Evolutionary conservation across 2,888 invertebrate species (phyloP).

Genomic region (Drosophila setosimentum): DNA sequence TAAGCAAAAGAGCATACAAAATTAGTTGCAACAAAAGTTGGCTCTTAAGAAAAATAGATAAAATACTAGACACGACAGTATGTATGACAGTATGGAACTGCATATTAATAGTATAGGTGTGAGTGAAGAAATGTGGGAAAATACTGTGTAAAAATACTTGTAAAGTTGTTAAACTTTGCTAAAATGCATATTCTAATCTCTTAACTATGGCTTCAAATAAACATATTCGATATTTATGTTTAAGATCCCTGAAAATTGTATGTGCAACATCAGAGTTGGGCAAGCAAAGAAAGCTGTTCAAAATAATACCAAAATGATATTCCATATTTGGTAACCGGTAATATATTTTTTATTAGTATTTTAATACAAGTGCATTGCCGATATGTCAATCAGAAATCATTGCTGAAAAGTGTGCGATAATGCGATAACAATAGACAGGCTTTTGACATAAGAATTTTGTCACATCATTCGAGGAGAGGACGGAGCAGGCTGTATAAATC

Average conservation of each 20-base stretch:
- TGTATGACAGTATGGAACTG: neutral
- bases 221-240: neutral
- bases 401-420: neutral
- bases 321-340: neutral
- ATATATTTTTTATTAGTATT: neutral
- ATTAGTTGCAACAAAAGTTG: constrained; percentile 42
- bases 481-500: constrained; percentile 32
- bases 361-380: neutral
- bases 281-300: neutral
- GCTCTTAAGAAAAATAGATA: neutral
- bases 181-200: neutral
- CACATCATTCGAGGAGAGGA: neutral
- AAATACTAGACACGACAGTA: neutral
- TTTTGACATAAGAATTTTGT: neutral
- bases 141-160: neutral
- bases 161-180: neutral
- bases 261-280: neutral
- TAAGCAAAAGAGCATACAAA: constrained; percentile 37
- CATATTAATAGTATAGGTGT: neutral
- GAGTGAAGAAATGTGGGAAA: neutral
- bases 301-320: neutral
- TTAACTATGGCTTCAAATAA: neutral
- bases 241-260: neutral
- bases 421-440: neutral
- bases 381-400: neutral